Base-by-base conservation (phyloP, 2,797 vertebrate genomes). In the Benthosema pterotum region DNA sequence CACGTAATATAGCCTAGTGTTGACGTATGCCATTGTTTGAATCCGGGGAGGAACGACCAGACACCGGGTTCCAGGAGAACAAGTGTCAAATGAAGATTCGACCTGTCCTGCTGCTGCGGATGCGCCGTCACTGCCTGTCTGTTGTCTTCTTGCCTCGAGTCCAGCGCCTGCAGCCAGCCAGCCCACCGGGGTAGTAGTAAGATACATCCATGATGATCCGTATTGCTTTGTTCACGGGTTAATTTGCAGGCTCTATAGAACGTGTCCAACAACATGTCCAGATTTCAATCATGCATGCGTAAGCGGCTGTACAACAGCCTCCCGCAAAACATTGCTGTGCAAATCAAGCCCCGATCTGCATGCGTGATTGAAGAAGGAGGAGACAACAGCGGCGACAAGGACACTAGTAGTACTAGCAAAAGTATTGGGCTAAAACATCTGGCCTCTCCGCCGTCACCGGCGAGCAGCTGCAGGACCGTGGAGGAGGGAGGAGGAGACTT, bases 231-330 rank as follows among this genome's bases (percentile, higher is more conserved):
- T 82, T 46, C 56, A 59, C 60, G 42, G 66, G 73, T 69, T 80
- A 15, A n/a, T 55, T 75, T 69, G 68, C n/a, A n/a, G n/a, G n/a
- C n/a, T n/a, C n/a, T n/a, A n/a, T 74, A 88, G 59, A 84, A 69
- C 69, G 63, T 75, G 32, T 32, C 54, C 60, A 28, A 13, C 49
- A 77, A 88, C 82, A 99, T 98, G 97, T 96, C 97, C 87, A 94
- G 89, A 83, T 93, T 99, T 82, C 95, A 96, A 86, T 94, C 95
- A 74, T 96, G 96, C 91, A 98, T 98, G 96, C 96, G 97, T 91
- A 96, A 97, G 89, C 93, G 97, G 83, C 94, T 99, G 17, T 98
- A 98, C 92, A 99, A 98, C 92, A 99, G 97, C 89, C 89, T 99
- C 82, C 97, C 97, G 88, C 97, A 95, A 90, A 96, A 96, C 89